Conservation (phyloP, 2,113 vertebrate species). For the Cephalopterus ornatus region DNA sequence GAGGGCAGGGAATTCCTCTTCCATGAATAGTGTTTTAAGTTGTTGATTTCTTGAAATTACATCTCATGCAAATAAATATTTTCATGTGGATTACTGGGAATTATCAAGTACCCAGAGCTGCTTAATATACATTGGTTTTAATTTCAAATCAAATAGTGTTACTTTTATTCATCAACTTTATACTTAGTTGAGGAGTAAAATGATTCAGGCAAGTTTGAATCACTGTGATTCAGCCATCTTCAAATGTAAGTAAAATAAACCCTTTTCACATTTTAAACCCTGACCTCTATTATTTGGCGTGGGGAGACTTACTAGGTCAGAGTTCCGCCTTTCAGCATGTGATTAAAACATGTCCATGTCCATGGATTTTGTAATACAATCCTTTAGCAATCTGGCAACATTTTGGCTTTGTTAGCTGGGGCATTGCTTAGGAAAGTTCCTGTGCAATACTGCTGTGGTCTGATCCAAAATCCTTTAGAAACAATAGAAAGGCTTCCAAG, state of each 20-base stretch:
- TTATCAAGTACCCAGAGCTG: background rate
- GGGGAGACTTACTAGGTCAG: slow-evolving; percentile 17
- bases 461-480: background rate
- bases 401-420: background rate
- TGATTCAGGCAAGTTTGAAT: background rate
- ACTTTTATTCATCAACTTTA: background rate
- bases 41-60: background rate
- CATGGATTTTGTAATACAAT: slow-evolving; percentile 43
- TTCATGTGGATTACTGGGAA: background rate
- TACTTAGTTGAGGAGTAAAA: background rate
- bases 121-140: background rate
- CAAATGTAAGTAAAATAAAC: background rate
- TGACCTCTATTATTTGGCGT: background rate
- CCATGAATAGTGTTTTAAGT: background rate
- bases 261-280: slow-evolving; percentile 1
- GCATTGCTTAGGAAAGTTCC: background rate
- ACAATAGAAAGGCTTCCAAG: background rate
- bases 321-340: background rate
- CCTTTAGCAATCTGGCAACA: slow-evolving; percentile 31
- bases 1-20: background rate
- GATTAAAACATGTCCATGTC: background rate
- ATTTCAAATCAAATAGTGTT: background rate
- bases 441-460: background rate
- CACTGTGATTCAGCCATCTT: background rate
- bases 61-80: background rate